Evolutionary conservation across 2,113 vertebrate genomes (phyloP), one percentile per base, ranked within the genome.

Genomic region (Antennarius striatus): DNA sequence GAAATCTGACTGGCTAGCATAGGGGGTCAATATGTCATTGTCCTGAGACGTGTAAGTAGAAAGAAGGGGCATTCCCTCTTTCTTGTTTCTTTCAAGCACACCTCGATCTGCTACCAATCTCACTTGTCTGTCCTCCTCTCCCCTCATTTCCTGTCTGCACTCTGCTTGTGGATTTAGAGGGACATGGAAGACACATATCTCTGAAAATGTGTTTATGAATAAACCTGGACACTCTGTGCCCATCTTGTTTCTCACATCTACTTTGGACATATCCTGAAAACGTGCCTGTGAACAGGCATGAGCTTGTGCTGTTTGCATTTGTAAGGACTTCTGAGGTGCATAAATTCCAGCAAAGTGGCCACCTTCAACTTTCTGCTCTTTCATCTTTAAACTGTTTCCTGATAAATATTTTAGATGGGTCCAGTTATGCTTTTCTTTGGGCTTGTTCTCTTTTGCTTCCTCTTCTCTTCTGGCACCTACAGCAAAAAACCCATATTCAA

Each of bases 401-500:
- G 32, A 36, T 36, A 36, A 36, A 36, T 4, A 36, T 36, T 65
- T 52, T n/a, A 50, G 13, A 16, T n/a, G 42, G 10, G 6, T 56
- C n/a, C 5, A 15, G 43, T 57, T 36, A 56, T 49, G 64, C 5
- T 49, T 30, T 63, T 53, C 22, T 16, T 40, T 30, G 5, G 3
- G 2, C 3, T 11, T 29, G 10, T 15, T 22, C 4, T 28, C n/a
- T 56, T 0, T 46, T 22, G 28, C 0, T 10, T 17, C 47, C 0
- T 52, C 28, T 17, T 46, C 28, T 49, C 9, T n/a, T 1, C 1
- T 0, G 14, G 3, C 52, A 22, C 46, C 52, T 1, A 3, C 0
- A 4, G 3, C 29, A 3, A 86, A 14, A 61, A 16, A 57, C n/a
- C 68, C 75, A 6, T 91, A 91, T 30, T 80, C 69, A 3, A 56